phyloP scores from a whole-genome alignment of 2,888 invertebrate genomes.

The Ferrisia virgata region DNA sequence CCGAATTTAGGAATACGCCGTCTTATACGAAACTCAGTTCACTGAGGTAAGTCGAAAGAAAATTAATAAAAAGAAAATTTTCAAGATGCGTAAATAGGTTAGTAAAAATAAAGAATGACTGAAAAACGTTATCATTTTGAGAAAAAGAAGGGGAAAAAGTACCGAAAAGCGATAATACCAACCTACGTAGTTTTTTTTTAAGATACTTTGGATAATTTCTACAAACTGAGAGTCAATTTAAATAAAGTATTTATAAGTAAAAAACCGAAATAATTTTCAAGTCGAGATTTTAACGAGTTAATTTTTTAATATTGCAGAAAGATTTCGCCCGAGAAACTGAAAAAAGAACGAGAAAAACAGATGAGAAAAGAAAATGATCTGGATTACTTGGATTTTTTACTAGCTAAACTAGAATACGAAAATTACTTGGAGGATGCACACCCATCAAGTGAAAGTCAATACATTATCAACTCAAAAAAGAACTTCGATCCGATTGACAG shows the following conservation, averaged over 20 bases:
- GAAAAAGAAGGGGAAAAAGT: too few species aligned
- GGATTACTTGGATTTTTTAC: not conserved
- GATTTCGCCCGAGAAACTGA: not conserved
- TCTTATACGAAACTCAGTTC: not conserved
- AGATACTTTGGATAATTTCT: too few species aligned
- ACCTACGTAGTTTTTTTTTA: too few species aligned
- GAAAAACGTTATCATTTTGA: too few species aligned
- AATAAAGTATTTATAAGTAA: too few species aligned
- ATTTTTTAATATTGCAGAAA: not conserved
- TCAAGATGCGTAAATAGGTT: too few species aligned
- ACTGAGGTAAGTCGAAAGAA: not conserved
- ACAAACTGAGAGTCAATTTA: too few species aligned
- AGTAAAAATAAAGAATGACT: too few species aligned
- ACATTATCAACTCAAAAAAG: not conserved
- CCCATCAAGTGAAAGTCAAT: not conserved
- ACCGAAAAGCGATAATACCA: too few species aligned
- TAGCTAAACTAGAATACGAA: not conserved
- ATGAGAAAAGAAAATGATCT: not conserved
- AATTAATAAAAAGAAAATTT: not conserved
- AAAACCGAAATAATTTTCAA: too few species aligned
- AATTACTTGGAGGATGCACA: not conserved
- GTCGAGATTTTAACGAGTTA: not conserved
- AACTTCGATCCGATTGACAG: conserved; percentile 57
- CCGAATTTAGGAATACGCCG: not conserved
- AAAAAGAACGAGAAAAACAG: conserved; percentile 1